phyloP scores from a whole-genome alignment of 2,113 vertebrate genomes.

The Gasterosteus aculeatus region DNA sequence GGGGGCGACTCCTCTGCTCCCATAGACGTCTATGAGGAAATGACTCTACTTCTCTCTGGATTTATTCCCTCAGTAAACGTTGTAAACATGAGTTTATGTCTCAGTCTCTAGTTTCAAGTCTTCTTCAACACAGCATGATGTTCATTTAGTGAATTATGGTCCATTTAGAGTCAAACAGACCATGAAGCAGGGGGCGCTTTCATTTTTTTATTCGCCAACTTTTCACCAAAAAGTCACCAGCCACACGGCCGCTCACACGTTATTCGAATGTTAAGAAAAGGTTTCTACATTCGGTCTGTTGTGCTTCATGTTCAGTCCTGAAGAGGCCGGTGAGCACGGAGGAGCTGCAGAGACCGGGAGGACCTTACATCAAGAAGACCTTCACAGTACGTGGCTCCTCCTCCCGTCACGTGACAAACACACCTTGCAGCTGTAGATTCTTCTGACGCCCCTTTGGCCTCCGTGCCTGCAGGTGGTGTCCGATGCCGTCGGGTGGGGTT shows the following conservation, averaged over 20 bases:
- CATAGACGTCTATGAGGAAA: not conserved
- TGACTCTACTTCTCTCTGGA: too few species aligned
- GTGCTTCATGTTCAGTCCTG: conserved; percentile 78
- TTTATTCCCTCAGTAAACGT: too few species aligned
- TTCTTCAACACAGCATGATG: too few species aligned
- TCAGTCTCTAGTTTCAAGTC: too few species aligned
- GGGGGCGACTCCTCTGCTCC: not conserved
- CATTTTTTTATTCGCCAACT: too few species aligned
- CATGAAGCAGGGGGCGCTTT: too few species aligned
- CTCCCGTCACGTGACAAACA: not conserved
- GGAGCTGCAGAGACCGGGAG: conserved; percentile 87
- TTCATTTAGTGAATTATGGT: too few species aligned
- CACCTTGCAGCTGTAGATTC: too few species aligned
- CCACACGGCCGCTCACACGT: too few species aligned
- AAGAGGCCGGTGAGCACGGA: conserved; percentile 88
- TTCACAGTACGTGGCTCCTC: conserved; percentile 84
- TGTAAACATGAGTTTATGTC: too few species aligned
- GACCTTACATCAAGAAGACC: conserved; percentile 86
- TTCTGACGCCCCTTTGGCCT: not conserved
- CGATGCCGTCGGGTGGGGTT: conserved; percentile 92
- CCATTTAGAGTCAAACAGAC: too few species aligned
- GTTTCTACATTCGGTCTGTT: conserved; percentile 2
- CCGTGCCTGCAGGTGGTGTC: conserved; percentile 82
- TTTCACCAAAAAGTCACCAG: too few species aligned
- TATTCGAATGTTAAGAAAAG: not conserved